A percentile compares a stretch with the other conserved stretches of the same genome.
Conservation (phyloP, 2,797 vertebrate genomes). For the Garrulus glandarius region DNA sequence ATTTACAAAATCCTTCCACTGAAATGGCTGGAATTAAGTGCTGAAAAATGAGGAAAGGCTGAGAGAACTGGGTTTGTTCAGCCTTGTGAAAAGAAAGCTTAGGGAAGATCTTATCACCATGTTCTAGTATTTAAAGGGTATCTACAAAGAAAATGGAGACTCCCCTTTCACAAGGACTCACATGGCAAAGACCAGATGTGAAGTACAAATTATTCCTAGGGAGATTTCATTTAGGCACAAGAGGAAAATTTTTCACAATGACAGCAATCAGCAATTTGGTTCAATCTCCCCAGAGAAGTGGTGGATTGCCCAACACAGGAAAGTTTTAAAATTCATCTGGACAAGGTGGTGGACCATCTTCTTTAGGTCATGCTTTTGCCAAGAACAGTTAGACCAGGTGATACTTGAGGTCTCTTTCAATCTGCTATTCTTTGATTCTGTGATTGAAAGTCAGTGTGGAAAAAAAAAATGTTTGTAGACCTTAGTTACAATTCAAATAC, state of each 20-base stretch:
- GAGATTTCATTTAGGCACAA: not conserved
- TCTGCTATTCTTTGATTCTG: not conserved
- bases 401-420: not conserved
- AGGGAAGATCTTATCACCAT: not conserved
- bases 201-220: not conserved
- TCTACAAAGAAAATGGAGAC: not conserved
- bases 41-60: not conserved
- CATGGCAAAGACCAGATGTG: not conserved
- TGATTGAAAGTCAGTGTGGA: not conserved
- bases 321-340: not conserved
- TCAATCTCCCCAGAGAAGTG: not conserved
- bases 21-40: not conserved
- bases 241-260: not conserved
- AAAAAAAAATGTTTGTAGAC: not conserved
- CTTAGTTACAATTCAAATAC: not conserved
- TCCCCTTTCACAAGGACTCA: not conserved
- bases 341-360: not conserved
- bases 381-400: not conserved
- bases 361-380: not conserved
- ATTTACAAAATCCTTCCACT: not conserved
- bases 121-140: not conserved
- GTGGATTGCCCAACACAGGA: not conserved
- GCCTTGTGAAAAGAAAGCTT: not conserved
- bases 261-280: not conserved
- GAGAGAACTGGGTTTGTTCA: not conserved